Conservation (phyloP, 2,113 vertebrate genomes). For the Chamaea fasciata region DNA sequence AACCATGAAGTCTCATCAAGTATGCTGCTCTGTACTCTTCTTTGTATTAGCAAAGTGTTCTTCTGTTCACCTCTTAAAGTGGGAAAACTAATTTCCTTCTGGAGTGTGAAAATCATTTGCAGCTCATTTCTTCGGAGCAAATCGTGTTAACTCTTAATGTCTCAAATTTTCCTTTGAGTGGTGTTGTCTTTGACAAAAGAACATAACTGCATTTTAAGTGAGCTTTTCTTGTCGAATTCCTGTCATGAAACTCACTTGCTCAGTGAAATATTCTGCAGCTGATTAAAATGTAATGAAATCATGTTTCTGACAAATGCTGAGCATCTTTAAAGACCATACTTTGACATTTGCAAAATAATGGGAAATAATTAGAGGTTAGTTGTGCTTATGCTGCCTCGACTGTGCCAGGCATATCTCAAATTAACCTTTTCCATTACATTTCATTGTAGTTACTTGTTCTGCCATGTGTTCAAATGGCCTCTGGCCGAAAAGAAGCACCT, state of each 20-base stretch:
- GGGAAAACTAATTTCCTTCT: constrained; percentile 24
- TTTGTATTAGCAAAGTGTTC: background rate
- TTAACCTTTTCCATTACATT: background rate
- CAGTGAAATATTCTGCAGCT: background rate
- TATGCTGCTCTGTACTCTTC: background rate
- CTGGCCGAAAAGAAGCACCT: background rate
- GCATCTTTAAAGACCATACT: background rate
- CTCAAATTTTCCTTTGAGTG: background rate
- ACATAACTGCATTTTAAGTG: background rate
- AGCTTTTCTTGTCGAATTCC: background rate
- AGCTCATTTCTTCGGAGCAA: background rate
- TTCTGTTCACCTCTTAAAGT: background rate
- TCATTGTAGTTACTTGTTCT: background rate
- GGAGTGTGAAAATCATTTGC: constrained; percentile 6
- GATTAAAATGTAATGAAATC: background rate
- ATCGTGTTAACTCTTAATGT: background rate
- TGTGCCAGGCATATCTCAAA: background rate
- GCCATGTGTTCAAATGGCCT: accelerated
- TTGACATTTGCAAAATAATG: background rate
- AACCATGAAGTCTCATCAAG: background rate
- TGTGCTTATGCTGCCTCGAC: background rate
- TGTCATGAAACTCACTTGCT: background rate
- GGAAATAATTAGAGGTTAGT: background rate
- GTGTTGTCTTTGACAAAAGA: background rate
- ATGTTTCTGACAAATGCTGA: background rate